Evolutionary conservation across 2,797 vertebrate species (phyloP).

Genomic region (Liasis olivaceus): DNA sequence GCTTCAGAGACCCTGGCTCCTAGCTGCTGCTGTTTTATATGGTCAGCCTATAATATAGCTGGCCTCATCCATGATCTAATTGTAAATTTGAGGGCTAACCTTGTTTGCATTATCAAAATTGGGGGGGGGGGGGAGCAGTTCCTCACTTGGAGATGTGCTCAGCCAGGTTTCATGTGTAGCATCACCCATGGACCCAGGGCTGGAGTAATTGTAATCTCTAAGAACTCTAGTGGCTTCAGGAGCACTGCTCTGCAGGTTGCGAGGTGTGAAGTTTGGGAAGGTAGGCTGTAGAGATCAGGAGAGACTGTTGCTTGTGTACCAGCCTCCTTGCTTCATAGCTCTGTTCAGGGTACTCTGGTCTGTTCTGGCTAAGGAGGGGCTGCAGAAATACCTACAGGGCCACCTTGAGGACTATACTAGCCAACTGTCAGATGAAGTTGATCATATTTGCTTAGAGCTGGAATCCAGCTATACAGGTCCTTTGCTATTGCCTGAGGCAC

Average conservation of each 20-base stretch:
- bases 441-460: neutral
- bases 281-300: neutral
- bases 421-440: neutral
- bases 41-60: neutral
- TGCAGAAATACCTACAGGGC: neutral
- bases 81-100: neutral
- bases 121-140: neutral
- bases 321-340: neutral
- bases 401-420: neutral
- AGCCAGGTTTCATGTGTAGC: neutral
- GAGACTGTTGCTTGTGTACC: neutral
- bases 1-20: neutral
- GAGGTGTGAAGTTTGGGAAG: neutral
- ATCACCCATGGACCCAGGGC: neutral
- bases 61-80: neutral
- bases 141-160: neutral
- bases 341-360: neutral
- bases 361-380: neutral
- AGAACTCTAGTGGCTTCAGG: neutral
- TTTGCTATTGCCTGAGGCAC: neutral
- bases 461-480: neutral
- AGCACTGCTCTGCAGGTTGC: neutral
- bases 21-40: neutral
- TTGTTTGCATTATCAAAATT: neutral
- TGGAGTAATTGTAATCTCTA: neutral